phyloP scores from a whole-genome alignment of 2,888 invertebrate species.

The Cyaniris semiargus region DNA sequence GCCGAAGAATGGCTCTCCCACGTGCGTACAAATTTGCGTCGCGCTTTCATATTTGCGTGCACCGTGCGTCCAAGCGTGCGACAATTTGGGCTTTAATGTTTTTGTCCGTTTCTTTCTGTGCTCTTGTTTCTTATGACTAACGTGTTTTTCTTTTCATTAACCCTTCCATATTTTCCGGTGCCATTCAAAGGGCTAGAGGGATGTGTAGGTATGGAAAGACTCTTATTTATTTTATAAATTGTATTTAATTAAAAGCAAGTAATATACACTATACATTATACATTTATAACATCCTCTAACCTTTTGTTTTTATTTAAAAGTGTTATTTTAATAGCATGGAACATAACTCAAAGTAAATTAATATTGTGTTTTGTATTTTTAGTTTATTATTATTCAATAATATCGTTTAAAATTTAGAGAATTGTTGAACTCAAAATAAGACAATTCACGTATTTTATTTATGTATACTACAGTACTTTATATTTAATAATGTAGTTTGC shows the following conservation, averaged over 20 bases:
- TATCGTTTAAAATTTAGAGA: no score
- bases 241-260: constrained; percentile 37
- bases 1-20: no score
- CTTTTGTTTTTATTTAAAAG: constrained; percentile 56
- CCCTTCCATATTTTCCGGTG: constrained; percentile 58
- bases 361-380: not conserved
- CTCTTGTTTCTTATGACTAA: not conserved
- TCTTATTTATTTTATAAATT: constrained; percentile 39
- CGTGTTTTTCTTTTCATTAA: constrained; percentile 33
- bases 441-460: no score
- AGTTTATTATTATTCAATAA: not conserved
- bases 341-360: not conserved
- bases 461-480: no score
- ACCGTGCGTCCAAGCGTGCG: not conserved
- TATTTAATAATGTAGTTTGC: no score
- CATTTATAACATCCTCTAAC: constrained; percentile 63
- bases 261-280: constrained; percentile 30
- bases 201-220: constrained; percentile 66
- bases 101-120: constrained; percentile 2
- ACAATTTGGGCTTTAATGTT: constrained; percentile 4
- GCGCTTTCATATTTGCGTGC: not conserved
- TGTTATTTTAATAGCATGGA: not conserved
- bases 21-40: not conserved
- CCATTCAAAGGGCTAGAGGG: constrained; percentile 74
- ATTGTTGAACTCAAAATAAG: no score